These are phyloP conservation scores for Leptinotarsa texana DNA, from an alignment of 1,140 invertebrate species.

Conservation along the genomic window DNA sequence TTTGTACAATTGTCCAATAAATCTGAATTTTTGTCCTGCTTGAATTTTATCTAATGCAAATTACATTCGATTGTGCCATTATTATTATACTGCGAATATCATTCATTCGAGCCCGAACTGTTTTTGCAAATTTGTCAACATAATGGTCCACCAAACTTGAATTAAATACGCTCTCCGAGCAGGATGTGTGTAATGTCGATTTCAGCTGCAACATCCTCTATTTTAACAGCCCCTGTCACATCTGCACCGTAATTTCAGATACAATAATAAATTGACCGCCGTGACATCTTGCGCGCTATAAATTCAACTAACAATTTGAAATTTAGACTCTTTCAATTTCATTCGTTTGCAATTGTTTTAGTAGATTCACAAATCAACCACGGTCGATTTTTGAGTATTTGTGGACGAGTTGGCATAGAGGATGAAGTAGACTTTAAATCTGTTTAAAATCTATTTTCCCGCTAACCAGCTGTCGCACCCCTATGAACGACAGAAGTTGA, in stretches of 20 bases:
- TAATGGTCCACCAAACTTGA: constrained; percentile 17
- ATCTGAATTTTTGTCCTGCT: too few relatives aligned
- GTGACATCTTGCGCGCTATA: constrained; percentile 19
- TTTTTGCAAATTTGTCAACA: constrained; percentile 23
- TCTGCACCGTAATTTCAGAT: constrained; percentile 13
- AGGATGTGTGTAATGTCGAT: constrained; percentile 9
- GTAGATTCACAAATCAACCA: not conserved
- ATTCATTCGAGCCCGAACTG: constrained; percentile 11
- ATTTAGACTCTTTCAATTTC: not conserved
- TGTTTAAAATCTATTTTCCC: too few relatives aligned
- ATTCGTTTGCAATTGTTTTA: not conserved
- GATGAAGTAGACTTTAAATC: too few relatives aligned
- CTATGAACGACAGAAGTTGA: too few relatives aligned
- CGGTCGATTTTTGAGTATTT: too few relatives aligned
- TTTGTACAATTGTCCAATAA: too few relatives aligned
- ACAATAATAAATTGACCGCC: constrained; percentile 21
- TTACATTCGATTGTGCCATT: not conserved
- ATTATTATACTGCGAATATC: not conserved
- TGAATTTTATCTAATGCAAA: too few relatives aligned
- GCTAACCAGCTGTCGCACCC: too few relatives aligned
- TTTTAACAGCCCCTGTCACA: constrained; percentile 21
- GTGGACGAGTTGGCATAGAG: too few relatives aligned
- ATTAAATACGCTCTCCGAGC: constrained; percentile 15
- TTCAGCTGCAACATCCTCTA: constrained; percentile 6
- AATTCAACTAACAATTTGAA: constrained; percentile 10